Evolutionary conservation across 2,888 invertebrate genomes (phyloP), one percentile per base, ranked within the genome.

Genomic region (Stratiomys singularior): DNA sequence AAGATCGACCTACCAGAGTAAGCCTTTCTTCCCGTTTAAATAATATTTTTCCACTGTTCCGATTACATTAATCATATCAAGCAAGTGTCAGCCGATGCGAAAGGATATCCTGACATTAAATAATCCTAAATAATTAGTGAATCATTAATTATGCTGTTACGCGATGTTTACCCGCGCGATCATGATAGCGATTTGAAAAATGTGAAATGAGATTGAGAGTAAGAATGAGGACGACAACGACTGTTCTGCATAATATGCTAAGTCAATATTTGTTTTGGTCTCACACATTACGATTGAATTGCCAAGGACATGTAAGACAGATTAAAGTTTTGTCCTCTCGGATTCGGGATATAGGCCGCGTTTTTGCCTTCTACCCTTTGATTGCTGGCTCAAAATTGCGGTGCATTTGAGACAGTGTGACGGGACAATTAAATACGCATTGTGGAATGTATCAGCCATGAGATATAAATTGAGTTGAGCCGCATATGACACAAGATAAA

Each of bases 61-160:
- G 46, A 78, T 81, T 69, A 77, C 81, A 82, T 82, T 82, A 81
- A 82, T 82, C 80, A 81, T 69, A 82, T 82, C 74, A 74, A 30
- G 44, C 74, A 79, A 76, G 67, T 78, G 74, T 77, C 77, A 76
- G 76, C 77, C 77, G 76, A 80, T 76, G 25, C 58, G 27, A 69
- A 77, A 77, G 28, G 71, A 77, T 77, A 37, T 63, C 64, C 25
- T 63, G 21, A 71, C 44, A 37, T 37, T 25, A 5, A 69, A 58
- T 77, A 82, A 82, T 82, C 82, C 82, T 82, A 81, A 82, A 82
- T 82, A 82, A 82, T 82, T 82, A 82, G 82, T 81, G 80, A 81
- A 81, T 82, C 82, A 82, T 82, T 82, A 82, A 82, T 82, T 82
- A 81, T 71, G 79, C 78, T 77, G 81, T 81, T 82, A 81, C 81